A percentile compares a stretch with the other conserved stretches of the same genome.
These are phyloP conservation scores for Poecilia velifera DNA, from an alignment of 2,797 vertebrate species.

Conservation along the genomic window DNA sequence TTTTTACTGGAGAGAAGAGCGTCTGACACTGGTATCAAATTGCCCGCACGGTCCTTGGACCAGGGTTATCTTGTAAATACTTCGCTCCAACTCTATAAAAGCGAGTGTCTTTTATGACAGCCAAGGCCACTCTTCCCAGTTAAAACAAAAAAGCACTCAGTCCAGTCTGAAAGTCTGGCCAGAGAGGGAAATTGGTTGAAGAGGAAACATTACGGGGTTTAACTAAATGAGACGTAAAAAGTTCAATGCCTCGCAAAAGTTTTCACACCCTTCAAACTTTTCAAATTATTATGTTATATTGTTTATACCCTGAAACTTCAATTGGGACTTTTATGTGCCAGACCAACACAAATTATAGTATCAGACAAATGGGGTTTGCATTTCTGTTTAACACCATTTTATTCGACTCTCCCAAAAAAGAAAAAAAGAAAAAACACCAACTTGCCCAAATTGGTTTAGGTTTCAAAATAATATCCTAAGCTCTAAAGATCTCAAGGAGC, in stretches of 20 bases:
- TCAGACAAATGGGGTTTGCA: background rate
- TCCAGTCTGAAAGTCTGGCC: constrained; percentile 58
- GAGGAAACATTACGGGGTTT: constrained; percentile 44
- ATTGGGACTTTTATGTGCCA: background rate
- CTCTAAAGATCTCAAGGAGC: background rate
- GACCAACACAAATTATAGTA: background rate
- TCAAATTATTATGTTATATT: background rate
- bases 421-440: background rate
- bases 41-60: constrained; percentile 70
- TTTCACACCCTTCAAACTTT: background rate
- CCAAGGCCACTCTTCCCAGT: constrained; percentile 77
- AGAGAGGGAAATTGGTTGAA: constrained; percentile 38
- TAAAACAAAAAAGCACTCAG: constrained; percentile 79
- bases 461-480: background rate
- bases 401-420: background rate
- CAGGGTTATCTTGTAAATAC: constrained; percentile 81
- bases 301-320: background rate
- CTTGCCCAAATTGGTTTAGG: background rate
- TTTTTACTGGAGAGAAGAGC: constrained; percentile 65
- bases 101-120: constrained; percentile 72
- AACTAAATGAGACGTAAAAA: constrained; percentile 42
- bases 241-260: background rate
- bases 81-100: constrained; percentile 79
- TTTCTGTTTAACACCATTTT: background rate
- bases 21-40: constrained; percentile 76